Percentiles rank a stretch among this genome's conserved stretches.
phyloP scores from a whole-genome alignment of 2,888 invertebrate genomes.

The Eurytoma californica region DNA sequence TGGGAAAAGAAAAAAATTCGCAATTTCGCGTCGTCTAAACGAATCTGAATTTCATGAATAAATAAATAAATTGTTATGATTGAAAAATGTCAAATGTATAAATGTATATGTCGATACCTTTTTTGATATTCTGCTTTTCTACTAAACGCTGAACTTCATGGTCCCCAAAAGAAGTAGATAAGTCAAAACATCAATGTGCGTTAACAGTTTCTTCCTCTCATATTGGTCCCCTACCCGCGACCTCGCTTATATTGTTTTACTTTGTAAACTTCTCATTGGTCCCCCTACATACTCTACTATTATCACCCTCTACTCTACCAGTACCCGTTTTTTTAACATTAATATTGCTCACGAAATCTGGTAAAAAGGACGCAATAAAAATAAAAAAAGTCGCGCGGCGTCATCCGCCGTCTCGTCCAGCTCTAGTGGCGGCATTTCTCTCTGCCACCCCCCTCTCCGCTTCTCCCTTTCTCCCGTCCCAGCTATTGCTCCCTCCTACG shows the following conservation, averaged over 20 bases:
- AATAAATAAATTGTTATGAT: background rate
- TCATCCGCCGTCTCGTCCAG: background rate
- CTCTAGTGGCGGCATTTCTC: constrained; percentile 12
- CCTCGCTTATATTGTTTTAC: background rate
- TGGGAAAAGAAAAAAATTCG: background rate
- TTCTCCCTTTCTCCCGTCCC: background rate
- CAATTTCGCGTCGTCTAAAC: background rate
- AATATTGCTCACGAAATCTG: constrained; percentile 32
- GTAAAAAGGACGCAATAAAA: background rate
- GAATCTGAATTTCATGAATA: background rate
- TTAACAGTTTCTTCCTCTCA: background rate
- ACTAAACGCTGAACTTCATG: background rate
- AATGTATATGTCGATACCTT: background rate
- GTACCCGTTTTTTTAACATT: background rate
- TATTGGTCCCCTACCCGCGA: constrained; percentile 12
- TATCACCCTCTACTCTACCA: background rate
- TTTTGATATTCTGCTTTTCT: constrained; percentile 10
- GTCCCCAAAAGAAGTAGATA: constrained; percentile 26
- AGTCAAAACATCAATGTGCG: background rate
- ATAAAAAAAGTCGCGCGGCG: background rate
- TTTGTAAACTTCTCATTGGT: background rate
- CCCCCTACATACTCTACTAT: background rate
- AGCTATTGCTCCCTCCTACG: no score
- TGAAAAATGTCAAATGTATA: background rate
- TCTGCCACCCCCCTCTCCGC: background rate